These are phyloP conservation scores for Machimus rusticus DNA, from an alignment of 2,888 invertebrate species.

Conservation along the genomic window DNA sequence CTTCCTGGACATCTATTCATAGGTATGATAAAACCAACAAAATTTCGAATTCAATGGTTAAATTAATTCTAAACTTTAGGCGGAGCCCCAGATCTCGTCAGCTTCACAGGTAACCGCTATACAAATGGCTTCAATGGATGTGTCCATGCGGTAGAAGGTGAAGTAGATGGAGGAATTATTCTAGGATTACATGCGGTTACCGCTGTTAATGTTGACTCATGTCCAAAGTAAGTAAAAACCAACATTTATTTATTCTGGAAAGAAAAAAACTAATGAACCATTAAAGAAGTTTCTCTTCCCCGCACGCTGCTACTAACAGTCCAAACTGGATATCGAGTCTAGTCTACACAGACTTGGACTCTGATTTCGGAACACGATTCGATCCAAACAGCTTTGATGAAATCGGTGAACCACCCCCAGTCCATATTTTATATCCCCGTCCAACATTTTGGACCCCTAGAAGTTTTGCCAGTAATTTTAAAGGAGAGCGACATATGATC, in stretches of 20 bases:
- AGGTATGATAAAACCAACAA: slow-evolving; percentile 52
- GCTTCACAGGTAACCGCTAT: slow-evolving; percentile 74
- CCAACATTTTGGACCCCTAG: slow-evolving; percentile 58
- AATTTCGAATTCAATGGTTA: neutral
- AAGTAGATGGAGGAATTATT: slow-evolving; percentile 73
- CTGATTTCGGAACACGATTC: slow-evolving; percentile 55
- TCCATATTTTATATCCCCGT: slow-evolving; percentile 74
- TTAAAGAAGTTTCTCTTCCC: neutral
- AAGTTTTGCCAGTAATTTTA: slow-evolving; percentile 13
- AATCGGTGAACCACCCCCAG: slow-evolving; percentile 72
- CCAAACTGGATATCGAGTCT: slow-evolving; percentile 71
- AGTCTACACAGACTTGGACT: slow-evolving; percentile 68
- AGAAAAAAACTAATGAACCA: neutral
- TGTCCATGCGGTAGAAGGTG: slow-evolving; percentile 81
- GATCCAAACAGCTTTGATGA: slow-evolving; percentile 69
- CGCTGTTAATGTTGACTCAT: slow-evolving; percentile 81
- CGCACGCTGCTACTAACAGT: slow-evolving; percentile 56
- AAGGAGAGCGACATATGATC: neutral
- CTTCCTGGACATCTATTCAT: slow-evolving; percentile 62
- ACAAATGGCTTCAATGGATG: slow-evolving; percentile 81
- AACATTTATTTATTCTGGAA: neutral
- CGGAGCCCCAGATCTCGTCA: slow-evolving; percentile 78
- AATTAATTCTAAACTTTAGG: slow-evolving; percentile 65
- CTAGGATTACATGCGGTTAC: slow-evolving; percentile 76
- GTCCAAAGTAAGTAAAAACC: slow-evolving; percentile 74